Percentiles rank a stretch among this genome's conserved stretches.
Evolutionary conservation across 2,888 invertebrate species (phyloP).

Genomic region (Choreutis nemorana): DNA sequence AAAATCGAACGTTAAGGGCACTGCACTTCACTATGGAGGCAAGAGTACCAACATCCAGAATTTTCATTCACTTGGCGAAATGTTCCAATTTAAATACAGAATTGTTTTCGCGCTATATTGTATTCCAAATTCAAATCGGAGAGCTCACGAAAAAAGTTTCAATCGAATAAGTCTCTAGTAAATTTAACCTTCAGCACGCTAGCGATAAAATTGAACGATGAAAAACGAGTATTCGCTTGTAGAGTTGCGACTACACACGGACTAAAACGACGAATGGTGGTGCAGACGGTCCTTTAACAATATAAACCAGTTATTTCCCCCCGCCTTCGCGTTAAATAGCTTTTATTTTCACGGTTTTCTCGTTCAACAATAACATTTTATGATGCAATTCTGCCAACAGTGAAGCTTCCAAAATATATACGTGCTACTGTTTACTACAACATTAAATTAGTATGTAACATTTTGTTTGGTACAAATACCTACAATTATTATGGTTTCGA

Average conservation of each 20-base stretch:
- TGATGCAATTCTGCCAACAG: constrained; percentile 20
- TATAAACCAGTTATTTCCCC: constrained; percentile 37
- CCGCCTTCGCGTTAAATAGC: constrained; percentile 20
- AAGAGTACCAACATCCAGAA: constrained; percentile 12
- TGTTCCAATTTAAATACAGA: too few relatives aligned
- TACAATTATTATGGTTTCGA: too few relatives aligned
- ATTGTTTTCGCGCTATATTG: constrained; percentile 5
- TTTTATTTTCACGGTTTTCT: too few relatives aligned
- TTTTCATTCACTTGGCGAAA: constrained; percentile 10
- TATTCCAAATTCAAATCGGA: too few relatives aligned
- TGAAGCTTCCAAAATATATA: too few relatives aligned
- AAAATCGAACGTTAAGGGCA: constrained; percentile 8
- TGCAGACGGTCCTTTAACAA: constrained; percentile 25
- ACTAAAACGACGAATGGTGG: constrained; percentile 29
- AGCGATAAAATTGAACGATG: constrained; percentile 1
- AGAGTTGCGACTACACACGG: constrained; percentile 23
- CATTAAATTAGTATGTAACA: too few relatives aligned
- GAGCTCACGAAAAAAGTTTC: too few relatives aligned
- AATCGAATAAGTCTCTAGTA: background rate
- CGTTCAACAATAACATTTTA: constrained; percentile 9
- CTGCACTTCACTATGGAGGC: constrained; percentile 18
- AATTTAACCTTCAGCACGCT: constrained; percentile 1
- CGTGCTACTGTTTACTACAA: too few relatives aligned
- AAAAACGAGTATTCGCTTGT: background rate
- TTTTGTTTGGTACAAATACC: too few relatives aligned